phyloP scores from a whole-genome alignment of 2,797 vertebrate genomes.

The Eulemur rubriventer region DNA sequence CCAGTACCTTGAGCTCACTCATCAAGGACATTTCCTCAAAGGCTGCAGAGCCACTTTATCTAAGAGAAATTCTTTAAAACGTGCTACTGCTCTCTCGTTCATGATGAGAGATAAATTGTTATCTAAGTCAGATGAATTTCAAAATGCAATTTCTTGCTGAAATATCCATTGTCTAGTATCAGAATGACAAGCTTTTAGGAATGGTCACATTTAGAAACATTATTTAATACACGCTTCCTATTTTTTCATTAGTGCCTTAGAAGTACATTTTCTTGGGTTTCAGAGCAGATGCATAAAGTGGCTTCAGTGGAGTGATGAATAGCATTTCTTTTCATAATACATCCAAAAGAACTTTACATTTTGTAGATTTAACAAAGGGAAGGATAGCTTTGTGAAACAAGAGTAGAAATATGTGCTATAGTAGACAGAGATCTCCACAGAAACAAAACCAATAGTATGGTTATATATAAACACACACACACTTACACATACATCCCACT shows the following conservation, averaged over 20 bases:
- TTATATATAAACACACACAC: not conserved
- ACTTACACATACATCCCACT: not conserved
- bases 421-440: not conserved
- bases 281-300: not conserved
- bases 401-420: not conserved
- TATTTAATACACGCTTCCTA: not conserved
- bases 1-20: not conserved
- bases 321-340: not conserved
- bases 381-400: not conserved
- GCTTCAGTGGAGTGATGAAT: not conserved
- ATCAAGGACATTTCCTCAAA: constrained; percentile 11
- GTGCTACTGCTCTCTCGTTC: not conserved
- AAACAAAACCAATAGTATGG: not conserved
- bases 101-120: constrained; percentile 3
- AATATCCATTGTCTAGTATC: constrained; percentile 13
- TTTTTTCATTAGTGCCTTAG: constrained; percentile 8
- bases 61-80: not conserved
- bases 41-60: not conserved
- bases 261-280: not conserved
- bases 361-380: not conserved
- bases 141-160: constrained; percentile 33
- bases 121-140: constrained; percentile 35
- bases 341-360: not conserved
- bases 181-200: constrained; percentile 30
- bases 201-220: constrained; percentile 40